Percentiles rank a stretch among this genome's conserved stretches.
These are phyloP conservation scores for Psophia crepitans DNA, from an alignment of 2,113 vertebrate genomes.

Conservation along the genomic window DNA sequence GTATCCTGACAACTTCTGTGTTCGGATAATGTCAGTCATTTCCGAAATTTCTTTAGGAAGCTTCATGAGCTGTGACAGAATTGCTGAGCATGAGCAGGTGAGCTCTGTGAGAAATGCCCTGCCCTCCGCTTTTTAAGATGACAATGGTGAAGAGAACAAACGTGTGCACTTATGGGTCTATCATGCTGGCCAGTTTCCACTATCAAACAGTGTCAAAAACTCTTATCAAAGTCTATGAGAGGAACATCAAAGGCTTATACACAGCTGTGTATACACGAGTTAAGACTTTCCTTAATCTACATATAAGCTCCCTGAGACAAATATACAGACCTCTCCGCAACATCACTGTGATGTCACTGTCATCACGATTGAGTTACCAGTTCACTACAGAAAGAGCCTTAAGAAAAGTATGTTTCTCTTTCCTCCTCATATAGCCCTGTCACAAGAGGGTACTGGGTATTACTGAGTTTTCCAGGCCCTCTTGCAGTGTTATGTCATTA, in stretches of 20 bases:
- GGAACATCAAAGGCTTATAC: not conserved
- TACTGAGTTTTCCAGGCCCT: not conserved
- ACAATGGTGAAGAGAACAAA: not conserved
- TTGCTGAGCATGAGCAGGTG: not conserved
- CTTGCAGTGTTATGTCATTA: not conserved
- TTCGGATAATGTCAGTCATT: not conserved
- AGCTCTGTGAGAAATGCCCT: not conserved
- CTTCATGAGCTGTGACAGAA: not conserved
- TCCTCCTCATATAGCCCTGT: not conserved
- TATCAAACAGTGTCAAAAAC: not conserved
- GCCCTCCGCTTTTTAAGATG: not conserved
- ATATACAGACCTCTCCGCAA: not conserved
- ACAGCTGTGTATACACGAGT: not conserved
- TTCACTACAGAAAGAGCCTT: not conserved
- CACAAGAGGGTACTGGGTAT: not conserved
- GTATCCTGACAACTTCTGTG: not conserved
- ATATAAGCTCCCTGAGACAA: not conserved
- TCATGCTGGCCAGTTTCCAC: not conserved
- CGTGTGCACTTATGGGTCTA: not conserved
- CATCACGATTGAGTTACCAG: not conserved
- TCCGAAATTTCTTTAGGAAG: not conserved
- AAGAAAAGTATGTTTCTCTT: not conserved
- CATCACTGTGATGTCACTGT: not conserved
- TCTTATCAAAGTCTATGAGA: not conserved
- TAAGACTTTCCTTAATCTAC: not conserved